Evolutionary conservation across 2,113 vertebrate genomes (phyloP).

Genomic region (Felis catus): DNA sequence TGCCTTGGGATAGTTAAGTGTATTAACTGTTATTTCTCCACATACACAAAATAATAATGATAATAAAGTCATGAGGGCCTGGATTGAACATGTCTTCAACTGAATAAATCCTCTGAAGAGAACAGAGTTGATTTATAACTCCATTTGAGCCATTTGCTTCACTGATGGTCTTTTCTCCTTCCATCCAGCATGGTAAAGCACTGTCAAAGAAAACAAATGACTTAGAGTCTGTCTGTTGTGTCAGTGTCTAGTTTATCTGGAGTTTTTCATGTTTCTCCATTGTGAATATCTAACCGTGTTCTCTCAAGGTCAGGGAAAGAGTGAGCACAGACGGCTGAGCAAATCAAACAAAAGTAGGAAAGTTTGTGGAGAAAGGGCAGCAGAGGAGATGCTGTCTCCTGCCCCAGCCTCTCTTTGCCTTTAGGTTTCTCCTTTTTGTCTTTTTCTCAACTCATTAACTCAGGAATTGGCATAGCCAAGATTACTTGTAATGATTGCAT

Average conservation of each 20-base stretch:
- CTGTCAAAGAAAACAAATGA: constrained; percentile 60
- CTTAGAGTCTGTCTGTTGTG: background rate
- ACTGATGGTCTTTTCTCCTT: constrained; percentile 44
- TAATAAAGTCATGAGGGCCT: background rate
- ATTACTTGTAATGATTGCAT: background rate
- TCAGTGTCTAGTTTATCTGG: background rate
- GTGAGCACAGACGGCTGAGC: background rate
- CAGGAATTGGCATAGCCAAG: background rate
- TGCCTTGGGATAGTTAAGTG: background rate
- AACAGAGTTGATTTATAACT: constrained; percentile 53
- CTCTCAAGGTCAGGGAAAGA: constrained; percentile 58
- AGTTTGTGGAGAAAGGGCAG: background rate
- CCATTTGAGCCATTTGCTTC: constrained; percentile 33
- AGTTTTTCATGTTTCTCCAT: constrained; percentile 47
- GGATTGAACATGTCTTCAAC: background rate
- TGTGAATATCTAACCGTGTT: background rate
- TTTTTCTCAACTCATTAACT: background rate
- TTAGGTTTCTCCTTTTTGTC: background rate
- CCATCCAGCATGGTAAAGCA: background rate
- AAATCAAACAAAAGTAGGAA: background rate
- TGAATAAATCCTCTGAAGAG: constrained; percentile 39
- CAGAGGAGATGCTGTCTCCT: background rate
- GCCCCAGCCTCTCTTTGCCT: background rate
- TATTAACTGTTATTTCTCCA: background rate
- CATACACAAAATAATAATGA: constrained; percentile 20